Percentiles rank a stretch among this genome's conserved stretches.
Conservation (phyloP, 2,113 vertebrate species). For the Coptodon bakossiorum region DNA sequence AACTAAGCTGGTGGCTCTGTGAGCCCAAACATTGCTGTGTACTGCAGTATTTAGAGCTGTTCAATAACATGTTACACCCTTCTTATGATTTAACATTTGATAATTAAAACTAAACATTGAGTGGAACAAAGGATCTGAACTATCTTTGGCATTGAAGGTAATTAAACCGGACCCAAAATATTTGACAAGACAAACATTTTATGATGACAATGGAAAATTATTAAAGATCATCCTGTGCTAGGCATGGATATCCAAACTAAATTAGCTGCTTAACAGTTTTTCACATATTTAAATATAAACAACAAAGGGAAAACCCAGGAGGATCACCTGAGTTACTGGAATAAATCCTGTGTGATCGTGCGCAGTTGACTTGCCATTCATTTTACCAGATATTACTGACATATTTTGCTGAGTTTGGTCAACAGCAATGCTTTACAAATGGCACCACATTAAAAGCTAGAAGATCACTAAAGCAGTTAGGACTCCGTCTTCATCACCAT, state of each 20-base stretch:
- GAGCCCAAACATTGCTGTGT: neutral
- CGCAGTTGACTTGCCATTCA: neutral
- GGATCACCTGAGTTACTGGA: neutral
- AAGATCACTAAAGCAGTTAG: neutral
- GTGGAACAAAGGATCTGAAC: neutral
- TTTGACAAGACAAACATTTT: neutral
- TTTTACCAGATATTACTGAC: neutral
- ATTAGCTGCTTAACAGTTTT: neutral
- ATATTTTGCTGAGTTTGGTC: neutral
- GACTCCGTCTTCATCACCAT: neutral
- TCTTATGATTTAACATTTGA: neutral
- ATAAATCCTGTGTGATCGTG: neutral
- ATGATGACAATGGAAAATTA: neutral
- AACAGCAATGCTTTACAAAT: neutral
- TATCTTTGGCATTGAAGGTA: neutral
- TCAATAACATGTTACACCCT: neutral
- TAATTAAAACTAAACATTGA: neutral
- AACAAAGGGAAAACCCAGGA: neutral
- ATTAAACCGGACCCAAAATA: neutral
- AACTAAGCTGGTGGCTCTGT: neutral
- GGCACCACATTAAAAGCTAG: neutral
- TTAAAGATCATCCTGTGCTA: neutral
- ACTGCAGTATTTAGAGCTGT: neutral
- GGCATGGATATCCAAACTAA: neutral
- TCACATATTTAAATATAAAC: neutral